A percentile compares a stretch with the other conserved stretches of the same genome.
phyloP scores from a whole-genome alignment of 2,888 invertebrate genomes.

The Erebia aethiops region DNA sequence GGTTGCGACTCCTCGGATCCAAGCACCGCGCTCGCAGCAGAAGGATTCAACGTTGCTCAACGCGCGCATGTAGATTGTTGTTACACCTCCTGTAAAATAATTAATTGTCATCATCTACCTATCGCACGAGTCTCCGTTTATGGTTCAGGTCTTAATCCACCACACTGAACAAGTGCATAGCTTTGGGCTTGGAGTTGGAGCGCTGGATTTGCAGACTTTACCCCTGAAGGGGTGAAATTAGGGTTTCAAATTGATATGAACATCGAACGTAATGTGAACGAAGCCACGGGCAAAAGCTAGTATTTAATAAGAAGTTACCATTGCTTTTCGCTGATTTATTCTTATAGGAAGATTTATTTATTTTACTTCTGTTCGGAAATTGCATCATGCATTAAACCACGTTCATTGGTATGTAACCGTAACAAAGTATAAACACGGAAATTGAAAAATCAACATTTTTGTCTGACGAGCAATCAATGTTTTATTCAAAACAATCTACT shows the following conservation, averaged over 20 bases:
- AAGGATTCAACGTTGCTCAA: constrained; percentile 86
- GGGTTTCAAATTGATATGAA: too few species aligned
- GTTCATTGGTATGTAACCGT: background rate
- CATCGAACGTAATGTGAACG: too few species aligned
- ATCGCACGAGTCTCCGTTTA: too few species aligned
- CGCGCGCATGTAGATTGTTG: constrained; percentile 85
- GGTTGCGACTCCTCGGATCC: constrained; percentile 84
- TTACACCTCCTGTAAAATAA: constrained; percentile 80
- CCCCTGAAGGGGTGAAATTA: too few species aligned
- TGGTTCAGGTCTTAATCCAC: too few species aligned
- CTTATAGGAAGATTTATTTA: background rate
- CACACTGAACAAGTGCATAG: too few species aligned
- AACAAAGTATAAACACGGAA: constrained; percentile 1
- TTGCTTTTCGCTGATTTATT: too few species aligned
- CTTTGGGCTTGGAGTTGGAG: too few species aligned
- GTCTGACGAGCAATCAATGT: background rate
- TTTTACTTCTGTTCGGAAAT: background rate
- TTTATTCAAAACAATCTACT: background rate
- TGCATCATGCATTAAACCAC: constrained; percentile 4
- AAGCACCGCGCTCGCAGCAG: constrained; percentile 83
- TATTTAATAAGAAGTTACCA: too few species aligned
- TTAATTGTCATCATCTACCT: too few species aligned
- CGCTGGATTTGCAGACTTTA: too few species aligned
- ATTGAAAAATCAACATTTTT: background rate
- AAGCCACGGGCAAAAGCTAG: too few species aligned